A percentile compares a stretch with the other conserved stretches of the same genome.
Conservation (phyloP, 1,140 invertebrate species). For the Habropoda laboriosa region DNA sequence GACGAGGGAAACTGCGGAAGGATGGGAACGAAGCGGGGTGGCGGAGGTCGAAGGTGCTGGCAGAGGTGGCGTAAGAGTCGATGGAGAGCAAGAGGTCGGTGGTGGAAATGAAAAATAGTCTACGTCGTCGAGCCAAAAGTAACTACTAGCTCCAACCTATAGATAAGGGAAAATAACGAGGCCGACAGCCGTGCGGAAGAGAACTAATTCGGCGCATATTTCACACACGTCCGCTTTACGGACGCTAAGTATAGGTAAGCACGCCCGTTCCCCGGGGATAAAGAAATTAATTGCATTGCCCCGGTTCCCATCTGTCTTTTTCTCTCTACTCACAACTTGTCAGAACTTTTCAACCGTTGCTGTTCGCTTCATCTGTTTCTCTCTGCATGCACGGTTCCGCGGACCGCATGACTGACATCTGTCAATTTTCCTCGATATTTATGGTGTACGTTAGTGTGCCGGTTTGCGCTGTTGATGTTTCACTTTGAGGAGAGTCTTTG, state of each 20-base stretch:
- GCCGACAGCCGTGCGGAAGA: conserved; percentile 62
- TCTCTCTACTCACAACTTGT: background rate
- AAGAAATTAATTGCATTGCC: conserved; percentile 58
- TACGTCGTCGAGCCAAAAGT: conserved; percentile 56
- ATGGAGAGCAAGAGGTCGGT: conserved; percentile 39
- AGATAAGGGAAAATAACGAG: conserved; percentile 73
- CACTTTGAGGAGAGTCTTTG: background rate
- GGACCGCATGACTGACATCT: background rate
- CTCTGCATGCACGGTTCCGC: background rate
- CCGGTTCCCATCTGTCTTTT: conserved; percentile 22
- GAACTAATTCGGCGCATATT: conserved; percentile 70
- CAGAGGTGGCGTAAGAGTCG: conserved; percentile 17
- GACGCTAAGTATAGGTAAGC: conserved; percentile 49
- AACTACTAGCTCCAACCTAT: conserved; percentile 54
- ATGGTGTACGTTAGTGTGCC: background rate
- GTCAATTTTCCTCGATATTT: conserved; percentile 6
- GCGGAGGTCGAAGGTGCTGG: background rate
- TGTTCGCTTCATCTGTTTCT: background rate
- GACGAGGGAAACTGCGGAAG: background rate
- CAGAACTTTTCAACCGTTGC: background rate
- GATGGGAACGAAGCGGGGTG: background rate
- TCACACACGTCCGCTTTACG: conserved; percentile 58
- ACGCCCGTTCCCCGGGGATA: conserved; percentile 53
- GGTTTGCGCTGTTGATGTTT: background rate
- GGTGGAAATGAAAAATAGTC: conserved; percentile 65